phyloP scores from a whole-genome alignment of 2,113 vertebrate species.

The Acrocephalus kingi region DNA sequence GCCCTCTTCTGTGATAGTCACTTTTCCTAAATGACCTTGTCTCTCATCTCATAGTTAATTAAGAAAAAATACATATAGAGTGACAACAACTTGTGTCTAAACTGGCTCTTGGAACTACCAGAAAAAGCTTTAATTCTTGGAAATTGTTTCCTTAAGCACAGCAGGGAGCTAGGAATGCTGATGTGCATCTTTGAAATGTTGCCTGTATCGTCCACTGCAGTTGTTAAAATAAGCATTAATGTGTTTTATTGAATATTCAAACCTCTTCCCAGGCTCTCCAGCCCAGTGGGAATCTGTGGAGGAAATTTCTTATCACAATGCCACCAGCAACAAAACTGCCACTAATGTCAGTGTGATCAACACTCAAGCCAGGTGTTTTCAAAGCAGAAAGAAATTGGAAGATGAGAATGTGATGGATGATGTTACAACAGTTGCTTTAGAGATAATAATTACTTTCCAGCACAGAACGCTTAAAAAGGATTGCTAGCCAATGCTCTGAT shows the following conservation, averaged over 20 bases:
- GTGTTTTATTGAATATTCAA: background rate
- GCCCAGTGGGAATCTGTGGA: background rate
- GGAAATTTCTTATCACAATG: background rate
- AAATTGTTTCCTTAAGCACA: background rate
- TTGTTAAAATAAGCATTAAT: background rate
- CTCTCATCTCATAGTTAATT: background rate
- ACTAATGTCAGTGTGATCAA: background rate
- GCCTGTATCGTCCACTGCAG: background rate
- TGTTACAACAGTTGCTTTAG: conserved; percentile 1
- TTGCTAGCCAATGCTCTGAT: conserved; percentile 34
- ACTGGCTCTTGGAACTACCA: background rate
- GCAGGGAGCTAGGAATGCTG: background rate
- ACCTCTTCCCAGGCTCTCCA: background rate
- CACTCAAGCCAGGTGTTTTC: background rate
- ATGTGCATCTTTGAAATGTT: background rate
- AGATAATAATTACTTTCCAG: background rate
- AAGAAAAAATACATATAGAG: background rate
- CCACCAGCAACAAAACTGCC: background rate
- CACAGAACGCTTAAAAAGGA: background rate
- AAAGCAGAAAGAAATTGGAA: background rate
- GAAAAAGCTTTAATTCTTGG: background rate
- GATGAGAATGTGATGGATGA: background rate
- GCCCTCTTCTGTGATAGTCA: background rate
- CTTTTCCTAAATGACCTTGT: background rate
- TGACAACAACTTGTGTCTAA: background rate